Conservation (phyloP, 2,797 vertebrate genomes). For the Crocodylus rhombifer region DNA sequence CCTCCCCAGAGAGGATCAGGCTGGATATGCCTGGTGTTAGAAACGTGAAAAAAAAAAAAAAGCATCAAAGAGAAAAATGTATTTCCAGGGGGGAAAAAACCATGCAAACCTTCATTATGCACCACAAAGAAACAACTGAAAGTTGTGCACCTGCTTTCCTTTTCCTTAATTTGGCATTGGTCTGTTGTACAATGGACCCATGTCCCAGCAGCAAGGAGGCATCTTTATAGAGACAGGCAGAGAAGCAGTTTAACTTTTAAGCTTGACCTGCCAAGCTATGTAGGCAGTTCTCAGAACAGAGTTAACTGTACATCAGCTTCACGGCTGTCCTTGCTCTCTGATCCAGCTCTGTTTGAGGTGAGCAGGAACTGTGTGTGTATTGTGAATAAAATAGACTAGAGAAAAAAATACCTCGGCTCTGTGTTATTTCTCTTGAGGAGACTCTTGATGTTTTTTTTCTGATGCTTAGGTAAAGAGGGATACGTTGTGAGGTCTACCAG, state of each 20-base stretch:
- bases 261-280: neutral
- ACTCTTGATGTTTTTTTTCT: no score
- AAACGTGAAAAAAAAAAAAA: neutral
- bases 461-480: no score
- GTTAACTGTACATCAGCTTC: neutral
- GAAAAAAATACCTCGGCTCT: neutral
- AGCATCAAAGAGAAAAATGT: neutral
- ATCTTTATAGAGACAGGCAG: neutral
- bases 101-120: neutral
- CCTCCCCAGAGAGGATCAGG: neutral
- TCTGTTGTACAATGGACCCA: neutral
- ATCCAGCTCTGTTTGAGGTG: neutral
- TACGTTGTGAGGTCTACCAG: neutral
- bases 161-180: neutral
- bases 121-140: neutral
- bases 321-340: neutral
- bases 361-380: conserved; percentile 26
- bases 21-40: neutral
- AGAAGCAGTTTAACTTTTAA: neutral
- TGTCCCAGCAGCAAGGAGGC: neutral
- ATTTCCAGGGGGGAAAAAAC: no score
- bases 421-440: neutral
- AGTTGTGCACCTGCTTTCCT: neutral
- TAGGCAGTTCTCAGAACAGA: neutral
- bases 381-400: conserved; percentile 55